Evolutionary conservation across 2,113 vertebrate genomes (phyloP).

Genomic region (Buteo buteo): DNA sequence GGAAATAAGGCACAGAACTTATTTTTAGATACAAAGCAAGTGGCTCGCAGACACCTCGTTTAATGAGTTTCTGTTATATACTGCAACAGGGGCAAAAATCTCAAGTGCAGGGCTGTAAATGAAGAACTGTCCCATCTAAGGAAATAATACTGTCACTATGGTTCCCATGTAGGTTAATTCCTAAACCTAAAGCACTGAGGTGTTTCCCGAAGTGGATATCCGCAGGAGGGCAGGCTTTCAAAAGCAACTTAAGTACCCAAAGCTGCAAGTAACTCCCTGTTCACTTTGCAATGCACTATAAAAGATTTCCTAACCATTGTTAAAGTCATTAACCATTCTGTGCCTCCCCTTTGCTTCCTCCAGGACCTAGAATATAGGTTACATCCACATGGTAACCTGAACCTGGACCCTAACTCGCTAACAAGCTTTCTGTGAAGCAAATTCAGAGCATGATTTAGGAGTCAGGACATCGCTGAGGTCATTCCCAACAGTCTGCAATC

Average conservation of each 20-base stretch:
- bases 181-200: not conserved
- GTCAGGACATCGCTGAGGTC: not conserved
- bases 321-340: not conserved
- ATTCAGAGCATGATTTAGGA: not conserved
- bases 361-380: not conserved
- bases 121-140: not conserved
- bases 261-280: not conserved
- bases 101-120: not conserved
- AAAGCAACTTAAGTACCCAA: not conserved
- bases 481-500: not conserved
- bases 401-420: not conserved
- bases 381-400: not conserved
- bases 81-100: not conserved
- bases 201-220: not conserved
- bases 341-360: not conserved
- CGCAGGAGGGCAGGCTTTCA: not conserved
- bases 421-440: not conserved
- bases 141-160: not conserved
- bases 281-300: not conserved
- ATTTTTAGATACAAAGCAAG: not conserved
- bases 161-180: slow-evolving; percentile 16
- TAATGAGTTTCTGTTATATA: slow-evolving; percentile 1
- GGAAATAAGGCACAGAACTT: not conserved
- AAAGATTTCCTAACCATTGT: not conserved
- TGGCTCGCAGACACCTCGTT: not conserved